phyloP scores from a whole-genome alignment of 1,140 invertebrate species.

The Zaprionus inermis region DNA sequence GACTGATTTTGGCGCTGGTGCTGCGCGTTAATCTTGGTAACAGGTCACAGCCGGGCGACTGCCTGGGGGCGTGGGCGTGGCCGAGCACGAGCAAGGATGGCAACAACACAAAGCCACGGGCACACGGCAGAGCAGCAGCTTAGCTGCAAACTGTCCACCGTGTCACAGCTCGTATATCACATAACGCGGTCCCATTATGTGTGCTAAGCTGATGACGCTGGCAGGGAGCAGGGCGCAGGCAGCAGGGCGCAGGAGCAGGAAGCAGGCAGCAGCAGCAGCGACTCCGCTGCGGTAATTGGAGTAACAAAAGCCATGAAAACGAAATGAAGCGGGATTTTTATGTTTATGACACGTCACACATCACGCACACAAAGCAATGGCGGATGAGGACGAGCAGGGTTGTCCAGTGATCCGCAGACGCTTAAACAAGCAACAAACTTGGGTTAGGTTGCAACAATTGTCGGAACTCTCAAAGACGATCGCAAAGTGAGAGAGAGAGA shows the following conservation, averaged over 20 bases:
- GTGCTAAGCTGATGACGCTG: conserved; percentile 43
- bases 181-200: conserved; percentile 50
- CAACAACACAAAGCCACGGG: conserved; percentile 44
- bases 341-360: conserved; percentile 55
- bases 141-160: conserved; percentile 58
- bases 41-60: conserved; percentile 27
- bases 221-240: not conserved
- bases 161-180: conserved; percentile 47
- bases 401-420: too few relatives aligned
- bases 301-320: conserved; percentile 57
- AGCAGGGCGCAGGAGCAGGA: not conserved
- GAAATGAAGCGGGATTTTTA: conserved; percentile 58
- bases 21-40: conserved; percentile 48
- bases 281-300: conserved; percentile 51
- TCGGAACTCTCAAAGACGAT: too few relatives aligned
- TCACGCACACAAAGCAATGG: conserved; percentile 40
- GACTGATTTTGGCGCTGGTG: conserved; percentile 67
- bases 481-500: too few relatives aligned
- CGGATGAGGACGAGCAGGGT: too few relatives aligned
- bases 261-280: not conserved
- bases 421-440: too few relatives aligned
- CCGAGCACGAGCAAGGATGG: conserved; percentile 40
- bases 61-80: conserved; percentile 12
- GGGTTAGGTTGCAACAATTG: too few relatives aligned
- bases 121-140: conserved; percentile 36